Conservation (phyloP, 2,888 invertebrate species). For the Phengaris arion region DNA sequence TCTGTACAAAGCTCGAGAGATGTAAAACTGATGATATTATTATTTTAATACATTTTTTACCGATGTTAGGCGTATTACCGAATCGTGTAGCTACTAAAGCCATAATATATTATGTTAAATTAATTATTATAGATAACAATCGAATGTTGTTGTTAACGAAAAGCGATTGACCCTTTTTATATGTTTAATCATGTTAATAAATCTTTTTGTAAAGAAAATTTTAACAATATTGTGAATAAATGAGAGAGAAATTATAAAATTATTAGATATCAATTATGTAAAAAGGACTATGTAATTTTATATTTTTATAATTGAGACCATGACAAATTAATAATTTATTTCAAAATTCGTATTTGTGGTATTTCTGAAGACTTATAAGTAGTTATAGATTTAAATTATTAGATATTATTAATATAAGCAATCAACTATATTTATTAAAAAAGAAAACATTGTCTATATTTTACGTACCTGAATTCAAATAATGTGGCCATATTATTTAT, state of each 20-base stretch:
- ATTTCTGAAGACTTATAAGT: conserved; percentile 66
- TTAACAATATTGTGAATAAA: conserved; percentile 22
- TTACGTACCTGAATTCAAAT: conserved; percentile 77
- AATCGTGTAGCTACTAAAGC: conserved; percentile 56
- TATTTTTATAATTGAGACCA: conserved; percentile 43
- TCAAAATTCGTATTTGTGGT: conserved; percentile 49
- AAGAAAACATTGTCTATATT: conserved; percentile 57
- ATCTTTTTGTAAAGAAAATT: conserved; percentile 7
- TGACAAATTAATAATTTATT: conserved; percentile 49
- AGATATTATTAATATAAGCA: conserved; percentile 51
- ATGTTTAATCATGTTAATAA: conserved; percentile 2
- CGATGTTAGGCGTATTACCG: conserved; percentile 51
- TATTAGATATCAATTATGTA: conserved; percentile 16
- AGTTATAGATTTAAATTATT: conserved; percentile 73
- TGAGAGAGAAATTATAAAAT: conserved; percentile 2
- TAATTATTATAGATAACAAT: not conserved
- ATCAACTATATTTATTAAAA: conserved; percentile 64
- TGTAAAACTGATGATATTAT: conserved; percentile 69
- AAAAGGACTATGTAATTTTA: conserved; percentile 26
- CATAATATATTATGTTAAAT: conserved; percentile 3
- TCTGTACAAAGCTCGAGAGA: conserved; percentile 61
- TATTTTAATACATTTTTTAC: conserved; percentile 70
- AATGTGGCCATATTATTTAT: conserved; percentile 76
- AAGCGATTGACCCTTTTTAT: conserved; percentile 6
- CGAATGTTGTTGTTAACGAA: not conserved